Evolutionary conservation across 1,140 invertebrate species (phyloP).

Genomic region (Epicauta chinensis): DNA sequence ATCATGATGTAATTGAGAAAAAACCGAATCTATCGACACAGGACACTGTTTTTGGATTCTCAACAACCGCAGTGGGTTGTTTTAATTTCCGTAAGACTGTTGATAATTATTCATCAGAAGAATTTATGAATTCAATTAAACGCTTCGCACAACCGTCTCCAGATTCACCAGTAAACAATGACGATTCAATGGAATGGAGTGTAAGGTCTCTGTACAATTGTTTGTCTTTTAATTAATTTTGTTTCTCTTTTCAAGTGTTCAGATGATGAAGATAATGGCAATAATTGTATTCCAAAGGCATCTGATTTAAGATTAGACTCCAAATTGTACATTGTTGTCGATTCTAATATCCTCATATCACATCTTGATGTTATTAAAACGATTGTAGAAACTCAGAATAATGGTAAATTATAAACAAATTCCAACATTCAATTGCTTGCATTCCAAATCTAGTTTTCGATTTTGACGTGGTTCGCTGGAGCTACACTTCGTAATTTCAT

Average conservation of each 20-base stretch:
- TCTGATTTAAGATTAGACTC: neutral
- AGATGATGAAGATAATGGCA: neutral
- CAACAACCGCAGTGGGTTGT: too few species aligned
- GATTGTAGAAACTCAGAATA: conserved; percentile 19
- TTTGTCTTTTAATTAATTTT: conserved; percentile 1
- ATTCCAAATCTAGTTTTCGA: too few species aligned
- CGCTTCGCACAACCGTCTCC: neutral
- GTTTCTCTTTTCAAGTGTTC: neutral
- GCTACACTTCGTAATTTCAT: too few species aligned
- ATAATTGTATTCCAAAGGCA: neutral
- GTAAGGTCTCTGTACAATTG: neutral
- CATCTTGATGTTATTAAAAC: conserved; percentile 25
- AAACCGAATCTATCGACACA: too few species aligned
- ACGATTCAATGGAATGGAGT: conserved; percentile 4
- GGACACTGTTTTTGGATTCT: too few species aligned
- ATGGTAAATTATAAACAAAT: conserved; percentile 14
- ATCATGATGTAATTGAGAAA: too few species aligned
- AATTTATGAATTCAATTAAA: too few species aligned
- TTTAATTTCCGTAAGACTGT: too few species aligned
- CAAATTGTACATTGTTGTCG: conserved; percentile 28
- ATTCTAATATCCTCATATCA: conserved; percentile 36
- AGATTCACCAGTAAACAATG: neutral
- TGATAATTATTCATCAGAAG: too few species aligned
- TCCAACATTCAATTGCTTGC: neutral
- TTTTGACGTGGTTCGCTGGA: too few species aligned